These are phyloP conservation scores for Macrotis lagotis DNA, from an alignment of 2,113 vertebrate genomes.

Conservation along the genomic window DNA sequence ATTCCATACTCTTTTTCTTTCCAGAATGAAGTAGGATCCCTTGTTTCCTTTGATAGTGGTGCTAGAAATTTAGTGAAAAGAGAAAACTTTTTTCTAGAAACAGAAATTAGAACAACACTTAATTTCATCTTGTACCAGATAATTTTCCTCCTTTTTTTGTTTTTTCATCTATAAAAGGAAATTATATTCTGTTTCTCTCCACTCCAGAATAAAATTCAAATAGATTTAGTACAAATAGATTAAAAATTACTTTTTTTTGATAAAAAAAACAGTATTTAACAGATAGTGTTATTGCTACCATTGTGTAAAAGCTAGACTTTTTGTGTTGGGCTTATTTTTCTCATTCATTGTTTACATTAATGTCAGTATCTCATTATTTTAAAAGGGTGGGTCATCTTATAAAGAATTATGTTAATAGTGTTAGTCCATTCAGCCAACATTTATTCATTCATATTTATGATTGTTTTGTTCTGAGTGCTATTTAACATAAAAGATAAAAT, in stretches of 20 bases:
- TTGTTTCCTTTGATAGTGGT: conserved; percentile 3
- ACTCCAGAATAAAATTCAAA: conserved; percentile 3
- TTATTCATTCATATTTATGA: neutral
- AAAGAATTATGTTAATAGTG: neutral
- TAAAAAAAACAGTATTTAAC: neutral
- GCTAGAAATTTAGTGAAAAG: conserved; percentile 2
- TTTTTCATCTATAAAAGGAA: neutral
- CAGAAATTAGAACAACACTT: neutral
- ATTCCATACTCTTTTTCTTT: neutral
- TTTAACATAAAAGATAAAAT: neutral
- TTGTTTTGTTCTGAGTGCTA: neutral
- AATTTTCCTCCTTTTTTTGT: neutral
- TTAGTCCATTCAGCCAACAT: neutral
- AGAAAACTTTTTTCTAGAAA: neutral
- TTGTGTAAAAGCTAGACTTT: conserved; percentile 38
- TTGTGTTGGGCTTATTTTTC: conserved; percentile 19
- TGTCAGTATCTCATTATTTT: conserved; percentile 29
- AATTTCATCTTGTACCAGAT: neutral
- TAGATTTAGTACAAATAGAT: neutral
- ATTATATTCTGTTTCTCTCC: neutral
- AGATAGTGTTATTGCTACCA: neutral
- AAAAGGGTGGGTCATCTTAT: conserved; percentile 22
- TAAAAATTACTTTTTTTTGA: neutral
- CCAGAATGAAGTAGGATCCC: neutral
- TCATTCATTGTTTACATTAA: conserved; percentile 24